These are phyloP conservation scores for Nothobranchius kuhntae DNA, from an alignment of 2,113 vertebrate species.

Conservation along the genomic window DNA sequence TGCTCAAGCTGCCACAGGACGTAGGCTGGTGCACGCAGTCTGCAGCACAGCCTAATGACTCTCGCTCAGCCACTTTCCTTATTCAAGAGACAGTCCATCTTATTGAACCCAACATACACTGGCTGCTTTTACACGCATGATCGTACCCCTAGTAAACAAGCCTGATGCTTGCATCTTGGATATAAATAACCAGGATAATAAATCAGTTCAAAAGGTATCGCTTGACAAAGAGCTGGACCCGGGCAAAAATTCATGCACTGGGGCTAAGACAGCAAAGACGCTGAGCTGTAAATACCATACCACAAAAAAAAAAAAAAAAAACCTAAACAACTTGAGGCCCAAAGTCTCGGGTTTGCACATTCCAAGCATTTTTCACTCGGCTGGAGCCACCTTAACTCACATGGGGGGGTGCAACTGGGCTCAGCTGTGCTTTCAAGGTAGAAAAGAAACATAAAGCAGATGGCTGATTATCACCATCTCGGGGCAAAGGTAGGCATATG, in stretches of 20 bases:
- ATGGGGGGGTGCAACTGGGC: slow-evolving; percentile 48
- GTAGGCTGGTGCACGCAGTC: slow-evolving; percentile 26
- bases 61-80: slow-evolving; percentile 19
- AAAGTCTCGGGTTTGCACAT: slow-evolving; percentile 76
- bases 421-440: slow-evolving; percentile 57
- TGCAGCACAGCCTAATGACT: slow-evolving; percentile 38
- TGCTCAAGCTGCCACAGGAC: slow-evolving; percentile 42
- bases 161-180: neutral
- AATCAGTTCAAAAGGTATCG: slow-evolving; percentile 1
- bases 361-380: slow-evolving; percentile 76
- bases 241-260: slow-evolving; percentile 29
- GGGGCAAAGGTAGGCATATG: slow-evolving; percentile 4
- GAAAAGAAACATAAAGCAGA: slow-evolving; percentile 49
- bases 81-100: slow-evolving; percentile 15
- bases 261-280: slow-evolving; percentile 46
- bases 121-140: neutral
- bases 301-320: slow-evolving; percentile 43
- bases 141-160: slow-evolving; percentile 1
- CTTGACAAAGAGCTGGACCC: slow-evolving; percentile 10
- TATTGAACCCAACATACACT: neutral
- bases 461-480: slow-evolving; percentile 34
- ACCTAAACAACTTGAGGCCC: slow-evolving; percentile 72
- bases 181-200: neutral
- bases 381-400: slow-evolving; percentile 71
- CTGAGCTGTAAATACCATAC: slow-evolving; percentile 64